Evolutionary conservation across 2,888 invertebrate genomes (phyloP).

Genomic region (Macrophya alboannulata): DNA sequence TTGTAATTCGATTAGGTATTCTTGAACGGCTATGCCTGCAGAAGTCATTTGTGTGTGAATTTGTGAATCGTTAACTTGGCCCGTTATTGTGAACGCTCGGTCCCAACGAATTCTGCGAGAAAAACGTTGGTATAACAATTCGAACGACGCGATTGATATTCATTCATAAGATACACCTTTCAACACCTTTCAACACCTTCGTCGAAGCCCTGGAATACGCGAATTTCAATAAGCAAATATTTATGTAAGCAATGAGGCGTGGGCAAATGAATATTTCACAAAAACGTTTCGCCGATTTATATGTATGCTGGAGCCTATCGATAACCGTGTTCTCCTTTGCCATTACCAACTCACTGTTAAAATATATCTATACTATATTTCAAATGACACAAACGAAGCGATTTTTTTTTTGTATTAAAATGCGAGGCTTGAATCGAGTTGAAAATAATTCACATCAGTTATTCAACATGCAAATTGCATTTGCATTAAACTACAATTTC

Average conservation of each 20-base stretch:
- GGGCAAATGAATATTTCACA: slow-evolving; percentile 40
- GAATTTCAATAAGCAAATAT: slow-evolving; percentile 41
- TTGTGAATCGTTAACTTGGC: not conserved
- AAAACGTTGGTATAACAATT: not conserved
- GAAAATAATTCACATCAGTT: not conserved
- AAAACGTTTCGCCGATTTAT: not conserved
- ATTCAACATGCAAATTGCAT: not conserved
- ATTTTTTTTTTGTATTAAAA: slow-evolving; percentile 10
- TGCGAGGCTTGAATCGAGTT: not conserved
- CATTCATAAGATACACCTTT: slow-evolving; percentile 9
- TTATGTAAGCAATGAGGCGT: slow-evolving; percentile 41
- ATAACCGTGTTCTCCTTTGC: not conserved
- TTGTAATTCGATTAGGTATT: not conserved
- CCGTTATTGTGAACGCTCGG: not conserved
- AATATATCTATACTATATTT: slow-evolving; percentile 20
- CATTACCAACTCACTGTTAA: not conserved
- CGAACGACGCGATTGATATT: slow-evolving; percentile 33
- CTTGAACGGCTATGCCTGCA: not conserved
- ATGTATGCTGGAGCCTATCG: not conserved
- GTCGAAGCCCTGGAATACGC: not conserved
- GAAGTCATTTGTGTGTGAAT: not conserved
- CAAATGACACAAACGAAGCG: not conserved
- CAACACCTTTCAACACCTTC: not conserved
- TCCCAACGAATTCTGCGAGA: not conserved
- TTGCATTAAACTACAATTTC: not conserved